These are phyloP conservation scores for Festucalex cinctus DNA, from an alignment of 2,113 vertebrate species.

Conservation along the genomic window DNA sequence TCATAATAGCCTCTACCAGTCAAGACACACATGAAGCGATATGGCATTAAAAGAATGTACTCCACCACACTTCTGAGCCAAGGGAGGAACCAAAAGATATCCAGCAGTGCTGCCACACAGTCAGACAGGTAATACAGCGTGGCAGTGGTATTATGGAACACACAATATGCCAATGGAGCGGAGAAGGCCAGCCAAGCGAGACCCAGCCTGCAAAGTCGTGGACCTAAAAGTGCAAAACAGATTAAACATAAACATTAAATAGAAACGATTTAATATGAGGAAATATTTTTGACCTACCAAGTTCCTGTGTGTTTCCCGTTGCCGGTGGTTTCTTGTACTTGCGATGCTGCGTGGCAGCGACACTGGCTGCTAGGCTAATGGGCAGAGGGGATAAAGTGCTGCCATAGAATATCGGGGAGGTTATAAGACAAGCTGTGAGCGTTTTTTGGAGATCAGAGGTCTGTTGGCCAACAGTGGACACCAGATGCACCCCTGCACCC, in stretches of 20 bases:
- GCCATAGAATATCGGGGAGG: conserved; percentile 82
- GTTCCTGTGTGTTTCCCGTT: conserved; percentile 27
- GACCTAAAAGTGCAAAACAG: conserved; percentile 45
- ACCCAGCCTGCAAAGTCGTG: conserved; percentile 76
- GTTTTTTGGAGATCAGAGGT: conserved; percentile 76
- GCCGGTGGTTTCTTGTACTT: conserved; percentile 58
- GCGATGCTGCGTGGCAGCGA: conserved; percentile 74
- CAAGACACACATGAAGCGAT: conserved; percentile 64
- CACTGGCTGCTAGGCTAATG: conserved; percentile 79
- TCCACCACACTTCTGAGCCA: conserved; percentile 72
- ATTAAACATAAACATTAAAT: background rate
- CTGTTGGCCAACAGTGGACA: conserved; percentile 79
- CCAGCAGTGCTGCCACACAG: conserved; percentile 72
- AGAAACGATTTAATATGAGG: background rate
- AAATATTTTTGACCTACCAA: conserved; percentile 50
- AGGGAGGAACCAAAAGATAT: conserved; percentile 80
- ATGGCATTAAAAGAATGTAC: conserved; percentile 79
- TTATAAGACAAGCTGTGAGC: conserved; percentile 73
- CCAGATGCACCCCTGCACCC: conserved; percentile 83
- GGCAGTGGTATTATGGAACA: conserved; percentile 78
- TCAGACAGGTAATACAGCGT: conserved; percentile 75
- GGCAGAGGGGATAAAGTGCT: conserved; percentile 78
- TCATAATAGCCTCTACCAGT: conserved; percentile 68
- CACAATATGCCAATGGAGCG: conserved; percentile 75
- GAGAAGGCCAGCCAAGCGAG: conserved; percentile 82